These are phyloP conservation scores for Himalopsyche japonica DNA, from an alignment of 2,888 invertebrate species.

Conservation along the genomic window DNA sequence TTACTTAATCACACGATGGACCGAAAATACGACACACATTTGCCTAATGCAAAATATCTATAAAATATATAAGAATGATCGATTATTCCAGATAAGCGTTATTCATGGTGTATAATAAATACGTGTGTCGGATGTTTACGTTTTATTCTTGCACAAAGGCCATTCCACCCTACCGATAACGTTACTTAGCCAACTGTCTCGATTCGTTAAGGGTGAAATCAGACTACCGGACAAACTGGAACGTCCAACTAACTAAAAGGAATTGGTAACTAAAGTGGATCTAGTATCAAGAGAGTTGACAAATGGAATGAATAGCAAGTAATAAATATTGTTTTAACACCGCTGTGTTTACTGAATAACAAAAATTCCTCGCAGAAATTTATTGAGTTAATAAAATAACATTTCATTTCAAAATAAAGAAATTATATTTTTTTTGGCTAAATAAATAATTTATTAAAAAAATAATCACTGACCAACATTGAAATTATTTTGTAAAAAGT, in stretches of 20 bases:
- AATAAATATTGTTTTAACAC: too few species aligned
- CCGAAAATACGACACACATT: too few species aligned
- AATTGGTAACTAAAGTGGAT: not conserved
- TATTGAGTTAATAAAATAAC: too few species aligned
- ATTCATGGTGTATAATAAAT: not conserved
- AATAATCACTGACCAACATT: too few species aligned
- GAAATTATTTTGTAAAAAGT: too few species aligned
- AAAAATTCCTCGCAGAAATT: too few species aligned
- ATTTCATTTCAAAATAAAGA: too few species aligned
- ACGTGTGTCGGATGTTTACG: not conserved
- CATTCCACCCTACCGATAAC: not conserved
- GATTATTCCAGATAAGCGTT: not conserved
- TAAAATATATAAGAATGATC: not conserved
- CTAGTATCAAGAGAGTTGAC: not conserved
- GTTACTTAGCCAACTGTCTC: slow-evolving; percentile 37
- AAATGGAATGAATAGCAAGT: not conserved
- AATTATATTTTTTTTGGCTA: too few species aligned
- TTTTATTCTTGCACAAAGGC: not conserved
- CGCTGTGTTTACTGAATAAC: too few species aligned
- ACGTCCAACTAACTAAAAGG: not conserved
- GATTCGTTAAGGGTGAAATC: slow-evolving; percentile 35
- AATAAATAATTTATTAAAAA: too few species aligned
- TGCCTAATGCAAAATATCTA: too few species aligned
- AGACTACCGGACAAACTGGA: not conserved
- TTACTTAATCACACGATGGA: too few species aligned